Evolutionary conservation across 2,113 vertebrate species (phyloP).

Genomic region (Pterocles orientalis): DNA sequence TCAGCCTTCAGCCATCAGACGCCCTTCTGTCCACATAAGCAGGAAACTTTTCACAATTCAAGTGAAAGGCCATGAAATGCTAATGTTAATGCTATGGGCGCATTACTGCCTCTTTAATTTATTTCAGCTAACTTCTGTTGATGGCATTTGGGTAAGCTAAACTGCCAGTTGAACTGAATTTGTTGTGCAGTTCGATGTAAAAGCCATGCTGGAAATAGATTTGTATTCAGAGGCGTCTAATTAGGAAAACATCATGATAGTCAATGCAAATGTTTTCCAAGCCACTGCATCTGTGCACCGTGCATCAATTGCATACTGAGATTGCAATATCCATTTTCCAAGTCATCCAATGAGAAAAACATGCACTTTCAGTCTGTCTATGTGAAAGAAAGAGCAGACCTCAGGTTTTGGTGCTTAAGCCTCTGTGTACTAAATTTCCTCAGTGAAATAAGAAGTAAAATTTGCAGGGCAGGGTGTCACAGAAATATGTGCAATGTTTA

Average conservation of each 20-base stretch:
- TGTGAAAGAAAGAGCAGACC: background rate
- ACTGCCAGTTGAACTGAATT: slow-evolving; percentile 54
- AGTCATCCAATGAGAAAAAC: background rate
- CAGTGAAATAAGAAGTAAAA: background rate
- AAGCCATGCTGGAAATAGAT: slow-evolving; percentile 18
- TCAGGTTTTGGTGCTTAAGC: background rate
- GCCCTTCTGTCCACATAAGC: background rate
- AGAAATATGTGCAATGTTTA: background rate
- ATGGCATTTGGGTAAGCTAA: slow-evolving; percentile 63
- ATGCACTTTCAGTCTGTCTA: background rate
- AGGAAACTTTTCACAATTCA: background rate
- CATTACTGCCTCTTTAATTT: slow-evolving; percentile 71
- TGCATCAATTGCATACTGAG: slow-evolving; percentile 18
- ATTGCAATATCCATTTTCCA: background rate
- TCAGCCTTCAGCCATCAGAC: background rate
- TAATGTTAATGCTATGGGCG: slow-evolving; percentile 52
- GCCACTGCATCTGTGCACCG: slow-evolving; percentile 41
- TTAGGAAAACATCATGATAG: slow-evolving; percentile 60
- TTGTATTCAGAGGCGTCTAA: slow-evolving; percentile 50
- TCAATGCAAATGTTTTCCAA: slow-evolving; percentile 50
- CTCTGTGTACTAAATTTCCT: background rate
- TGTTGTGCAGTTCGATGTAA: slow-evolving; percentile 40
- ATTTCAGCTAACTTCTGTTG: slow-evolving; percentile 50
- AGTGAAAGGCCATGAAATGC: slow-evolving; percentile 56
- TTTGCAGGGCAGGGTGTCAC: background rate